Evolutionary conservation across 1,140 invertebrate genomes (phyloP), one percentile per base, ranked within the genome.

Genomic region (Papilio polyxenes): DNA sequence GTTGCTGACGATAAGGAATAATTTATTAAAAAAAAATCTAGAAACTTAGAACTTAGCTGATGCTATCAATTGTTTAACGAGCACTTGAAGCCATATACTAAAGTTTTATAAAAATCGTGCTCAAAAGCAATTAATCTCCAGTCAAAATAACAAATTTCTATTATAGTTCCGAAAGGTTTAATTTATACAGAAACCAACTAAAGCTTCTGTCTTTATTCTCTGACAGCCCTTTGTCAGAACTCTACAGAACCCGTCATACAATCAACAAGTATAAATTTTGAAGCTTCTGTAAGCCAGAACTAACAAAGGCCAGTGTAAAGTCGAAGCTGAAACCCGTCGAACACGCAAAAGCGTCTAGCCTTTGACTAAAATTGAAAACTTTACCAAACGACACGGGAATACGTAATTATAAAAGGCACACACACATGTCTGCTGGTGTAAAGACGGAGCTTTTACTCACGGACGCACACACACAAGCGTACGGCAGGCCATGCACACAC

Each of bases 391-490:
- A 59, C 78, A 65, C 56, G 59, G 78, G 78, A 80, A 80, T 80
- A 82, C 59, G 75, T 80, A 74, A 79, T 80, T 83, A 86, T 84
- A 83, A 86, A 81, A 65, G 82, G 81, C 86, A 74, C 85, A 88
- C 88, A 88, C 89, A 84, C 5, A 17, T 56, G 53, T 56, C 17
- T 17, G n/a, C 81, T 0, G 2, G 81, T 81, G 83, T 88, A 72
- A 8, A 49, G 65, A 88, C 84, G 85, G 59, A 78, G 56, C 79
- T 80, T 65, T 77, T 86, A 86, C 85, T 84, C 85, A 85, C 85
- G 80, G 83, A 85, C 85, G 80, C 81, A 87, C 89, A 78, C 88
- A 87, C 82, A 88, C 86, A 81, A 5, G 31, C 72, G 51, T 13
- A 75, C n/a, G 23, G 37, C 65, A 23, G 72, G 49, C 82, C 49